Conservation (phyloP, 2,113 vertebrate genomes). For the Alligator sinensis region DNA sequence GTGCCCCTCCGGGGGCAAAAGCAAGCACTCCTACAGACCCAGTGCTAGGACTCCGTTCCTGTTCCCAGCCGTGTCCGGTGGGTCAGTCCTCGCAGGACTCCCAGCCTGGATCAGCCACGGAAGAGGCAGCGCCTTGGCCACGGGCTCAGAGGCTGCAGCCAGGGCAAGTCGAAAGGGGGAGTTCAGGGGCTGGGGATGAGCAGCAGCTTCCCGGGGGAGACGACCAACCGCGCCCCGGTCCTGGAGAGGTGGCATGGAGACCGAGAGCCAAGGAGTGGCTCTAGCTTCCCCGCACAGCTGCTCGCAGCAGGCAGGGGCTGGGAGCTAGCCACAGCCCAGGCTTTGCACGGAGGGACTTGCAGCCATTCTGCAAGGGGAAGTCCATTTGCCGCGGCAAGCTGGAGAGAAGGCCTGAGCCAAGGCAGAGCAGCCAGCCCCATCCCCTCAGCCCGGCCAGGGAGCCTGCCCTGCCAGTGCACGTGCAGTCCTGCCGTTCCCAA, state of each 20-base stretch:
- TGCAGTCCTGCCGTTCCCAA: too few species aligned
- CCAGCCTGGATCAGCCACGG: not conserved
- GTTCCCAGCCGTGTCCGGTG: fast-evolving
- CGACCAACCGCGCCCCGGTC: fast-evolving
- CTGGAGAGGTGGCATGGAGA: not conserved
- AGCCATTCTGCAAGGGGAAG: not conserved
- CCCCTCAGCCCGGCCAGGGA: not conserved
- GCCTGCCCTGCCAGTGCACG: too few species aligned
- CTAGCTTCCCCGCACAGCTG: fast-evolving
- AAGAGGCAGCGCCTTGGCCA: too few species aligned
- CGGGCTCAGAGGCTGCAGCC: not conserved
- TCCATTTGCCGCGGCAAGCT: not conserved
- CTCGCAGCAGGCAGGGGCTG: not conserved
- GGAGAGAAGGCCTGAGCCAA: not conserved
- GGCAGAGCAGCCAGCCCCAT: not conserved
- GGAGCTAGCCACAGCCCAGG: not conserved
- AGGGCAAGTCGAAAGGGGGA: fast-evolving
- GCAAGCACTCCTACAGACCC: not conserved
- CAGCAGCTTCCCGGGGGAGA: not conserved
- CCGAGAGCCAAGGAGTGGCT: not conserved
- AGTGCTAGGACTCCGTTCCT: not conserved
- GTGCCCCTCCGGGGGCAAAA: too few species aligned
- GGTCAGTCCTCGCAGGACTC: fast-evolving
- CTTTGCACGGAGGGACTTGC: fast-evolving
- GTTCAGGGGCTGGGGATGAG: not conserved